A percentile compares a stretch with the other conserved stretches of the same genome.
Conservation (phyloP, 2,888 invertebrate species). For the Lasioglossum villosulum region DNA sequence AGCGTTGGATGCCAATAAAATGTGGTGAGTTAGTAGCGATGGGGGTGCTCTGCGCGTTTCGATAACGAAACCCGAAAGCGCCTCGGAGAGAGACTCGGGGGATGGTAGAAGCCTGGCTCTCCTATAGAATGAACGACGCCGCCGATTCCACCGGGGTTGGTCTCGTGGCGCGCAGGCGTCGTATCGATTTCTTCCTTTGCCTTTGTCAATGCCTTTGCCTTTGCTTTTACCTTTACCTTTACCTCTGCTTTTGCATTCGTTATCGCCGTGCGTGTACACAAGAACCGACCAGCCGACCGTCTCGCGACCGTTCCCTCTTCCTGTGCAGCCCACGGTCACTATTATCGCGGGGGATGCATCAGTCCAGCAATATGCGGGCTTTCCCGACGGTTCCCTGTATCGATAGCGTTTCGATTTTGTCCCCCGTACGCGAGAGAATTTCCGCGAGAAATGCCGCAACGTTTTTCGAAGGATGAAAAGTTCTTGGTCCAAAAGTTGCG, state of each 20-base stretch:
- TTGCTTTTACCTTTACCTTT: constrained; percentile 33
- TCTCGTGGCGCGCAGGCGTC: constrained; percentile 76
- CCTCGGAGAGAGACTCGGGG: neutral
- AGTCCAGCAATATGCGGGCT: neutral
- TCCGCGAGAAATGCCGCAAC: too few relatives aligned
- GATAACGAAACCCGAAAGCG: constrained; percentile 38
- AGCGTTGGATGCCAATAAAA: constrained; percentile 55
- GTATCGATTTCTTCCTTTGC: constrained; percentile 75
- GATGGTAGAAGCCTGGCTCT: constrained; percentile 36
- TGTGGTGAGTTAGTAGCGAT: constrained; percentile 38
- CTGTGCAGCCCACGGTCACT: constrained; percentile 13
- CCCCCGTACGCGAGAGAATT: neutral
- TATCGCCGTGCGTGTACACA: constrained; percentile 30
- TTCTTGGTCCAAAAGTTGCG: too few relatives aligned
- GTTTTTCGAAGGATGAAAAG: too few relatives aligned
- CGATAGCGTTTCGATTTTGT: neutral
- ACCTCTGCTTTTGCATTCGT: constrained; percentile 30
- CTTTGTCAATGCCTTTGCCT: constrained; percentile 30
- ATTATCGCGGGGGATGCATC: constrained; percentile 29
- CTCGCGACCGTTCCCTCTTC: constrained; percentile 14
- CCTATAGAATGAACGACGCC: constrained; percentile 45
- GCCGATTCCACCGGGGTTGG: constrained; percentile 44
- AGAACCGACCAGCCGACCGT: constrained; percentile 25
- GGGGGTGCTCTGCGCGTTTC: constrained; percentile 27
- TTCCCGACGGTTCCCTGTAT: neutral